Evolutionary conservation across 2,113 vertebrate genomes (phyloP).

Genomic region (Myotis yumanensis): DNA sequence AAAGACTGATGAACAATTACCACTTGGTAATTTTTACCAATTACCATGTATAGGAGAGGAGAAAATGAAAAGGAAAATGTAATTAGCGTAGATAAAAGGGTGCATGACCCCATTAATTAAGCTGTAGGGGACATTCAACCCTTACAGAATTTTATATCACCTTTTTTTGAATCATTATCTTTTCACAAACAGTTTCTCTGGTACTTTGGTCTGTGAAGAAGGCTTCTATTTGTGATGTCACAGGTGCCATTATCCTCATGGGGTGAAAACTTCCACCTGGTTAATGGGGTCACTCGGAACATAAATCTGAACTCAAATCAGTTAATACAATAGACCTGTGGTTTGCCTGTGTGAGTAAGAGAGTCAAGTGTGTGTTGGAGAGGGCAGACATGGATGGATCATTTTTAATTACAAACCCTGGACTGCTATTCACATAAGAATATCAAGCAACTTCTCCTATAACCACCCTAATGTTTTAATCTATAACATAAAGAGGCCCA

Average conservation of each 20-base stretch:
- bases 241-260: slow-evolving; percentile 49
- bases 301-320: slow-evolving; percentile 34
- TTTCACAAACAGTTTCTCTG: slow-evolving; percentile 34
- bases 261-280: slow-evolving; percentile 41
- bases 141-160: neutral
- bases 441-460: neutral
- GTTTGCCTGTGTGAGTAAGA: neutral
- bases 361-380: neutral
- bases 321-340: neutral
- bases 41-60: neutral
- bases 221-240: slow-evolving; percentile 42
- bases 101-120: slow-evolving; percentile 55
- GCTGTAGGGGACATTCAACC: neutral
- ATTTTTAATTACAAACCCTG: slow-evolving; percentile 15
- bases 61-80: slow-evolving; percentile 28
- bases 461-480: neutral
- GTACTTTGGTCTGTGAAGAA: slow-evolving; percentile 41
- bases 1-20: slow-evolving; percentile 14
- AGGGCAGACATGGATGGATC: neutral
- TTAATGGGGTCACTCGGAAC: slow-evolving; percentile 28
- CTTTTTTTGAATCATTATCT: neutral
- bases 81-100: slow-evolving; percentile 13
- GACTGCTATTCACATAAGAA: neutral
- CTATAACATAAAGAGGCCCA: neutral
- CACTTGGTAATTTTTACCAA: neutral